Evolutionary conservation across 2,113 vertebrate genomes (phyloP).

Genomic region (Corythoichthys intestinalis): DNA sequence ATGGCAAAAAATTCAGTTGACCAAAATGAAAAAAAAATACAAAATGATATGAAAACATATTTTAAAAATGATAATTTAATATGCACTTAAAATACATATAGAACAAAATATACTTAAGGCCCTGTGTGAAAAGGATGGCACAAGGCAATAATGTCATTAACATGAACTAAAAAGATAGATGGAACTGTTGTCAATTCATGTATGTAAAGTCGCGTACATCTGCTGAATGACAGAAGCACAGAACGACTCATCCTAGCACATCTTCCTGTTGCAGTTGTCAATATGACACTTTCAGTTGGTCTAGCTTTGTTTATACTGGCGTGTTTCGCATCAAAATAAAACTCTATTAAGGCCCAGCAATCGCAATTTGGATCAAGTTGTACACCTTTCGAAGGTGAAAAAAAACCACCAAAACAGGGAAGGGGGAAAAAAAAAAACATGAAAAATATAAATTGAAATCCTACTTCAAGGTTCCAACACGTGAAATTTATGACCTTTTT

Average conservation of each 20-base stretch:
- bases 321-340: neutral
- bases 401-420: neutral
- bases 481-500: too few relatives aligned
- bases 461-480: too few relatives aligned
- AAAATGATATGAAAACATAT: conserved; percentile 11
- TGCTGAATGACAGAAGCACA: conserved; percentile 61
- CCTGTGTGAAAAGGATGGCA: conserved; percentile 24
- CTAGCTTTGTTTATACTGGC: neutral
- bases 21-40: neutral
- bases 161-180: neutral
- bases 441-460: neutral
- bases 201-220: conserved; percentile 22
- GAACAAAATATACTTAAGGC: conserved; percentile 34
- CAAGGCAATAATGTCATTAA: conserved; percentile 43
- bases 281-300: neutral
- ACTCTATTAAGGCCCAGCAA: neutral
- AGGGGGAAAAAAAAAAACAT: neutral
- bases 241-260: neutral
- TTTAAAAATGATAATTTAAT: too few relatives aligned
- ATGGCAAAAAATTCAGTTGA: neutral
- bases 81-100: conserved; percentile 1
- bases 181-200: neutral
- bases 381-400: neutral
- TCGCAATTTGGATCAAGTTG: neutral
- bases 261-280: neutral